Evolutionary conservation across 2,113 vertebrate species (phyloP).

Genomic region (Callipepla squamata): DNA sequence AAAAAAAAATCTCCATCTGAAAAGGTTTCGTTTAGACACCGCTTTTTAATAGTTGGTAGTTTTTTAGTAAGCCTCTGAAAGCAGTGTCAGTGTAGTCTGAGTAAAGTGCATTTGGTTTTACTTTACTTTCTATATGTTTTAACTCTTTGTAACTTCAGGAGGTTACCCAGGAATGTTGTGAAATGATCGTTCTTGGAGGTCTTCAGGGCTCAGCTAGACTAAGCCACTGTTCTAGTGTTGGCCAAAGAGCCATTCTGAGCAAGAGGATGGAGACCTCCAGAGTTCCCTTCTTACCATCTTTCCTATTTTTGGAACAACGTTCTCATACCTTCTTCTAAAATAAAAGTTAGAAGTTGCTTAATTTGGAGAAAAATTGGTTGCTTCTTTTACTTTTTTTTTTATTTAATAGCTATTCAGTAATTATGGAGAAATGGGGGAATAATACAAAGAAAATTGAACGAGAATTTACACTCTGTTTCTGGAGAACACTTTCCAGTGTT

Average conservation of each 20-base stretch:
- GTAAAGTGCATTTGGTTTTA: constrained; percentile 48
- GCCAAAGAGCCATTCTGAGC: background rate
- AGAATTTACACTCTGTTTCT: background rate
- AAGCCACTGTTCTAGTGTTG: background rate
- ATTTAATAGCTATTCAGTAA: background rate
- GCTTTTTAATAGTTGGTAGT: constrained; percentile 68
- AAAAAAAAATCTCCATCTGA: constrained; percentile 50
- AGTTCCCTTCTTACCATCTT: background rate
- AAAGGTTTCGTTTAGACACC: constrained; percentile 68
- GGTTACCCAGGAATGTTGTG: background rate
- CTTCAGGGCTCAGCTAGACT: background rate
- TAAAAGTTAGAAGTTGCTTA: background rate
- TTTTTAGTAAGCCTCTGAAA: constrained; percentile 71
- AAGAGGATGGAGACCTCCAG: background rate
- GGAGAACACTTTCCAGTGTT: background rate
- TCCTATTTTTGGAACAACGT: background rate
- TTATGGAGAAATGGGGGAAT: background rate
- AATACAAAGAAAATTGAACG: background rate
- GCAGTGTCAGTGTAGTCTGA: constrained; percentile 24
- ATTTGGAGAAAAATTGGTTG: background rate
- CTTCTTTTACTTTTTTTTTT: background rate
- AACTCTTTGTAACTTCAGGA: constrained; percentile 14
- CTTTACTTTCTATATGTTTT: constrained; percentile 49
- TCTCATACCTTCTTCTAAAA: background rate
- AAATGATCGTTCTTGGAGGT: background rate